Evolutionary conservation across 2,113 vertebrate genomes (phyloP).

Genomic region (Zosterops japonicus): DNA sequence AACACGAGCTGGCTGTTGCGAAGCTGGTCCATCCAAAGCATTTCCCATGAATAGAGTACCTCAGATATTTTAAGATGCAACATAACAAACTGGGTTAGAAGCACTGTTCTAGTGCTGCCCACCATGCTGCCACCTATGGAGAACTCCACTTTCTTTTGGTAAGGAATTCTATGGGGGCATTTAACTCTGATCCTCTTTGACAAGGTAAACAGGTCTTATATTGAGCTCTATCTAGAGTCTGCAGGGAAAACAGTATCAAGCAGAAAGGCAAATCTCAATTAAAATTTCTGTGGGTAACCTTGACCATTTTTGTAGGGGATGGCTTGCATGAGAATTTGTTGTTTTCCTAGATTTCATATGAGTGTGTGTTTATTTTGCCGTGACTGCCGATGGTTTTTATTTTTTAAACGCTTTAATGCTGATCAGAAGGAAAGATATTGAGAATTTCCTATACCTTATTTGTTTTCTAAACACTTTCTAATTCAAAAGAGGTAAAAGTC

Average conservation of each 20-base stretch:
- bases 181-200: background rate
- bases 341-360: background rate
- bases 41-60: background rate
- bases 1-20: background rate
- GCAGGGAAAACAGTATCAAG: background rate
- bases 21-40: background rate
- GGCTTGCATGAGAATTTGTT: background rate
- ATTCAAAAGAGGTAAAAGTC: background rate
- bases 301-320: background rate
- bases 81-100: background rate
- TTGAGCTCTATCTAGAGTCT: background rate
- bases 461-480: background rate
- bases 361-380: background rate
- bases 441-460: background rate
- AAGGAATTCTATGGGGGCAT: background rate
- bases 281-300: background rate
- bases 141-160: background rate
- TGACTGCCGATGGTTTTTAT: background rate
- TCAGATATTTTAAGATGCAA: background rate
- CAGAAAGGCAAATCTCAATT: background rate
- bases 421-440: background rate
- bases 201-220: background rate
- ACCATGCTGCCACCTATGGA: background rate
- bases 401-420: background rate
- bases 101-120: background rate